Conservation (phyloP, 2,113 vertebrate genomes). For the Balaeniceps rex region DNA sequence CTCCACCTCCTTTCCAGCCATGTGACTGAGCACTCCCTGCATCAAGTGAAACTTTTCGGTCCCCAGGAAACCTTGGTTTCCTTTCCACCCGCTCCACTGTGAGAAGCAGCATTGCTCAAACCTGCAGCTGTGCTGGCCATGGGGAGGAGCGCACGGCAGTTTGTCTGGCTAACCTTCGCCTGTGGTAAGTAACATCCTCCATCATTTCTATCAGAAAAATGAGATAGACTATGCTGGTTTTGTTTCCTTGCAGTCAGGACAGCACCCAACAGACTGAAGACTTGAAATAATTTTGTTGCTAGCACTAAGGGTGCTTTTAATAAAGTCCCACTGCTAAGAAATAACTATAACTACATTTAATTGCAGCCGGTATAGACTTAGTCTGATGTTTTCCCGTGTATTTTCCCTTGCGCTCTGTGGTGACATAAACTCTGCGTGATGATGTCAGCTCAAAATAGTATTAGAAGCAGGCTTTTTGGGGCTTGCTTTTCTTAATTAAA, state of each 20-base stretch:
- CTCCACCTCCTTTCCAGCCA: constrained; percentile 8
- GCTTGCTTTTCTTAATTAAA: background rate
- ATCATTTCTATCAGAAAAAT: background rate
- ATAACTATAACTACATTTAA: background rate
- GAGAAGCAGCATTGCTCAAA: background rate
- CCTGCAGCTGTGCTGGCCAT: background rate
- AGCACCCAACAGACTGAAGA: background rate
- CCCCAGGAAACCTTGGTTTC: background rate
- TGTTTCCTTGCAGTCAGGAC: background rate
- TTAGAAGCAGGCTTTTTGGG: background rate
- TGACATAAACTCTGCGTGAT: background rate
- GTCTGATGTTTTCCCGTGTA: background rate
- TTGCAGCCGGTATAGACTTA: background rate
- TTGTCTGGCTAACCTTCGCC: background rate
- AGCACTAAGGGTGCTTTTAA: background rate
- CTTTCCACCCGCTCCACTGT: background rate
- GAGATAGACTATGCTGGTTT: background rate
- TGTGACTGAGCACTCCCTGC: constrained; percentile 9
- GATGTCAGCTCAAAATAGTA: background rate
- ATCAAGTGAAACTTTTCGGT: background rate
- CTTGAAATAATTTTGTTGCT: background rate
- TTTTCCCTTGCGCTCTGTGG: background rate
- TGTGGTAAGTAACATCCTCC: constrained; percentile 29
- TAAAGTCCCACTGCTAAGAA: background rate
- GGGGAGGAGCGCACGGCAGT: background rate